These are phyloP conservation scores for Cosmopolites sordidus DNA, from an alignment of 2,888 invertebrate species.

Conservation along the genomic window DNA sequence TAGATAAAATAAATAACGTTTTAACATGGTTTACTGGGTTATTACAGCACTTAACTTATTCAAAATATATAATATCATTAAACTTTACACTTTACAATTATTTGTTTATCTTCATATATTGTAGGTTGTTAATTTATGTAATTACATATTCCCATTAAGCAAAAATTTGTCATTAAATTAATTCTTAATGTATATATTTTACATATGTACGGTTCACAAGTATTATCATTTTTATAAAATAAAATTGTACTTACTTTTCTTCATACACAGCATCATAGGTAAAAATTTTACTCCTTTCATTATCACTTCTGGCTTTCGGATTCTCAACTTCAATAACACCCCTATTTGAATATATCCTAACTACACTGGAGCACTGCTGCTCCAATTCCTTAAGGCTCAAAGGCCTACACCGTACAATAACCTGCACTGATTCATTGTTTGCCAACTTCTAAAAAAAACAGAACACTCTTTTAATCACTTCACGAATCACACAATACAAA, in stretches of 20 bases:
- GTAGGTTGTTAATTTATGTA: too few relatives aligned
- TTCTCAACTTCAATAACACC: slow-evolving; percentile 90
- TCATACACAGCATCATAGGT: slow-evolving; percentile 98
- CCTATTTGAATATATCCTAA: slow-evolving; percentile 78
- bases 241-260: slow-evolving; percentile 53
- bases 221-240: too few relatives aligned
- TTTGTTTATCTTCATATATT: too few relatives aligned
- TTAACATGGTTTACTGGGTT: background rate
- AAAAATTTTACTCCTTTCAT: slow-evolving; percentile 84
- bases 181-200: too few relatives aligned
- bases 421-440: slow-evolving; percentile 84
- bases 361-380: slow-evolving; percentile 71
- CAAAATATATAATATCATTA: too few relatives aligned
- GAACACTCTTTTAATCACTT: background rate
- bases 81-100: too few relatives aligned
- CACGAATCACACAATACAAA: background rate
- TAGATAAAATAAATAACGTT: background rate
- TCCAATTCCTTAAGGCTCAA: slow-evolving; percentile 81
- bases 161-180: too few relatives aligned
- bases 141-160: too few relatives aligned
- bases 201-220: too few relatives aligned
- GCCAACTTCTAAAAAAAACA: slow-evolving; percentile 28
- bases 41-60: too few relatives aligned
- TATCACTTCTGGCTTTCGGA: slow-evolving; percentile 63
- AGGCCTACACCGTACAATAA: slow-evolving; percentile 95